Evolutionary conservation across 2,888 invertebrate genomes (phyloP).

Genomic region (Mactromeris polynyma): DNA sequence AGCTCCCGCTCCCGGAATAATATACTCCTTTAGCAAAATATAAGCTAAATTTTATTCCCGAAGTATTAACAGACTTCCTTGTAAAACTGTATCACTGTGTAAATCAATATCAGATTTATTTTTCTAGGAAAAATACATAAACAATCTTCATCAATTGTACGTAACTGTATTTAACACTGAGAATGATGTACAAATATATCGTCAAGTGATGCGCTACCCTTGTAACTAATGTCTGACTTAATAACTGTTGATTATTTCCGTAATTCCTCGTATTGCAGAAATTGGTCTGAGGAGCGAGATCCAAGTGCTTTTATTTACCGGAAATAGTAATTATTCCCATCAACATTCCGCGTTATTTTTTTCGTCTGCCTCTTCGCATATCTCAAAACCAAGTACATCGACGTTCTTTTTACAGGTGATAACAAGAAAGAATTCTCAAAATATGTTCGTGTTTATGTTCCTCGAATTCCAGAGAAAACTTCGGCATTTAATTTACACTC

Average conservation of each 20-base stretch:
- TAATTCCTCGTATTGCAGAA: not conserved
- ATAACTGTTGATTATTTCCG: not conserved
- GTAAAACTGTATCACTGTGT: not conserved
- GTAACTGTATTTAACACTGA: not conserved
- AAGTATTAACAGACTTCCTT: not conserved
- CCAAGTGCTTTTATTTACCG: slow-evolving; percentile 22
- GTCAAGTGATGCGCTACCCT: not conserved
- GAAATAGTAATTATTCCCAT: slow-evolving; percentile 36
- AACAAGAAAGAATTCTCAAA: not conserved
- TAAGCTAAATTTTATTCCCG: not conserved
- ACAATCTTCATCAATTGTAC: not conserved
- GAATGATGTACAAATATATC: not conserved
- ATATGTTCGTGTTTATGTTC: slow-evolving; percentile 5
- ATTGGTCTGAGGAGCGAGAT: not conserved
- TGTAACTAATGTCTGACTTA: not conserved
- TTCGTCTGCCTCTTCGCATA: slow-evolving; percentile 23
- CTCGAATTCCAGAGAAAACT: not conserved
- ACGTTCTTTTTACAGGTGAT: not conserved
- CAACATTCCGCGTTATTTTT: slow-evolving; percentile 38
- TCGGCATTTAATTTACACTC: not conserved
- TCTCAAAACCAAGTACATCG: not conserved
- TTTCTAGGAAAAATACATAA: not conserved
- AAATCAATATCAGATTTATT: not conserved
- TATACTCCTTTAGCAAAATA: not conserved
- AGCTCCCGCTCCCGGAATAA: not conserved